Evolutionary conservation across 2,797 vertebrate species (phyloP).

Genomic region (Amniataba percoides): DNA sequence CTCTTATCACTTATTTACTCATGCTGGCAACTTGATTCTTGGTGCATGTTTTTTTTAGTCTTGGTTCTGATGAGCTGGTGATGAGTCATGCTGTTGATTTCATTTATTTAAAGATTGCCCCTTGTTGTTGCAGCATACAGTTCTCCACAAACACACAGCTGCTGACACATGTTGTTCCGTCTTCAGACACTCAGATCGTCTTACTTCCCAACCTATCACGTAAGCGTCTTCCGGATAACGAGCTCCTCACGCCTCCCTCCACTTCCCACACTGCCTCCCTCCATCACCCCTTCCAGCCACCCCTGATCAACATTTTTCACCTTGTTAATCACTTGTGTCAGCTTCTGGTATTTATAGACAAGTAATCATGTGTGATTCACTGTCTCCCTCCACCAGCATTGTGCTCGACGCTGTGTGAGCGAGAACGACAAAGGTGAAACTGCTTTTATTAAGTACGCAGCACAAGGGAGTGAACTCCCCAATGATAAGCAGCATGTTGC

Average conservation of each 20-base stretch:
- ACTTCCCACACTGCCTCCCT: conserved; percentile 41
- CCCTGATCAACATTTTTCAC: conserved; percentile 74
- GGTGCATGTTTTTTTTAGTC: conserved; percentile 7
- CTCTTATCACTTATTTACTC: conserved; percentile 33
- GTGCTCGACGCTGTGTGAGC: conserved; percentile 35
- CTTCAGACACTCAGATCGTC: conserved; percentile 36
- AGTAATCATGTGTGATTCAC: conserved; percentile 77
- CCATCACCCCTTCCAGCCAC: conserved; percentile 61
- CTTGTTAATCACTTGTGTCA: conserved; percentile 78
- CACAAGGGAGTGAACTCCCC: conserved; percentile 72
- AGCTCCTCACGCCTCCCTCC: conserved; percentile 56
- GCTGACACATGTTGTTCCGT: conserved; percentile 54
- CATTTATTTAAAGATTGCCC: conserved; percentile 41
- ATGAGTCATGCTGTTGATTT: conserved; percentile 68
- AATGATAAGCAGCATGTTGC: conserved; percentile 73
- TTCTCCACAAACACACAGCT: conserved; percentile 42
- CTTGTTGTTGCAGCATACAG: conserved; percentile 24
- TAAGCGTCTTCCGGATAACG: conserved; percentile 60
- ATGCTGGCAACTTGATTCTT: conserved; percentile 7
- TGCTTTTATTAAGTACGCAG: conserved; percentile 66
- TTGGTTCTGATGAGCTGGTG: conserved; percentile 22
- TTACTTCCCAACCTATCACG: conserved; percentile 52
- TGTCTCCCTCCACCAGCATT: conserved; percentile 32
- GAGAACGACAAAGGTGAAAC: conserved; percentile 71
- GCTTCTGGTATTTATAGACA: conserved; percentile 76